These are phyloP conservation scores for Gorsachius magnificus DNA, from an alignment of 2,797 vertebrate species.

Conservation along the genomic window DNA sequence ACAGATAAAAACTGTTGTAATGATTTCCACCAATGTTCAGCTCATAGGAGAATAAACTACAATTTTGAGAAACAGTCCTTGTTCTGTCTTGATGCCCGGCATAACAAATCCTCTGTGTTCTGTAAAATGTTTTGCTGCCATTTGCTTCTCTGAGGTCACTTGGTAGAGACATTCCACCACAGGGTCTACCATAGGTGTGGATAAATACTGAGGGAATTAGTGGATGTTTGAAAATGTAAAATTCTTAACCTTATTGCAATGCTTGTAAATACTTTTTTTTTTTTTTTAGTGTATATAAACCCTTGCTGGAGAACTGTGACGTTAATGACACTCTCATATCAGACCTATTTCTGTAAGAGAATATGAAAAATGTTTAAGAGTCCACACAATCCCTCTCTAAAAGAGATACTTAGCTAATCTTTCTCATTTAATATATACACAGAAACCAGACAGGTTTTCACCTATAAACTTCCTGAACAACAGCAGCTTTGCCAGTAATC, in stretches of 20 bases:
- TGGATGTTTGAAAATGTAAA: neutral
- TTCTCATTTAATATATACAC: neutral
- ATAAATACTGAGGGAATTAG: neutral
- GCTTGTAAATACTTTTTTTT: neutral
- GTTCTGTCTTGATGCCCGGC: neutral
- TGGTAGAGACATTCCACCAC: neutral
- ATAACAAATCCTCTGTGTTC: neutral
- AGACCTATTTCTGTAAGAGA: neutral
- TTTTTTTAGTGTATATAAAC: neutral
- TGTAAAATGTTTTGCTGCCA: neutral
- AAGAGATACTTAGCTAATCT: neutral
- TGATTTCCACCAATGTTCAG: neutral
- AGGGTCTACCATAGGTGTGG: neutral
- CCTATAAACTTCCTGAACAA: neutral
- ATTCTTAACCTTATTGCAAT: neutral
- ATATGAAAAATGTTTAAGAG: neutral
- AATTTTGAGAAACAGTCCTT: neutral
- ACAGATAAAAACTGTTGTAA: neutral
- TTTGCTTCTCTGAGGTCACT: neutral
- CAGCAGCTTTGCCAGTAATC: neutral
- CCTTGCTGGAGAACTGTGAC: neutral
- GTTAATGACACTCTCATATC: neutral
- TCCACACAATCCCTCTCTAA: neutral
- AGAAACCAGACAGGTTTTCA: conserved; percentile 14
- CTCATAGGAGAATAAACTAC: neutral